Evolutionary conservation across 2,888 invertebrate genomes (phyloP), one percentile per base, ranked within the genome.

Genomic region (Leptinotarsa rubiginosa): DNA sequence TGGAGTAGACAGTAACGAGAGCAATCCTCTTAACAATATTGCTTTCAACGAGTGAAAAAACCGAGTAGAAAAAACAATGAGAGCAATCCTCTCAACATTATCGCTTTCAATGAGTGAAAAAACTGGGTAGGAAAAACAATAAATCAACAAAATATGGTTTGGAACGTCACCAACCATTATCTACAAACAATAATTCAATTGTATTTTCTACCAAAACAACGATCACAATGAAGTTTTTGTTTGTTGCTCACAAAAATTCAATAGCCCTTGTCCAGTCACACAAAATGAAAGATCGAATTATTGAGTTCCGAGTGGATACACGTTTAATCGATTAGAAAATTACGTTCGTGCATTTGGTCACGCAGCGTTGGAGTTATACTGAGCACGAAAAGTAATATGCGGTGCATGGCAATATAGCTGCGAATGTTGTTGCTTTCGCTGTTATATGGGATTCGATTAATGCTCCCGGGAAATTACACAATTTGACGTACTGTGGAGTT

Each of bases 261-360:
- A 62, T n/a, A 67, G 50, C 52, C 25, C 47, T 13, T 16, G 49
- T 69, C 47, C 52, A 47, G 47, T 20, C 47, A 22, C 59, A 15
- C 20, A 13, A 59, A 69, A 54, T 56, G 69, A 73, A 77, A 75
- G 73, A 75, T 69, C 65, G 71, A 77, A 77, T 75, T 75, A 75
- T 77, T 77, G 65, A 67, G 77, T 77, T 75, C 66, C 77, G 71
- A 73, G 71, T 72, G 75, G 73, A 52, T 73, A 71, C 73, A 69
- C 72, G 50, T 65, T 50, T 75, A 77, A 65, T 77, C 75, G 77
- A 77, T 77, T 70, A 75, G 77, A 77, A 77, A 77, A 77, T 77
- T 77, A 75, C 77, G 73, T 75, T 75, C 73, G 73, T 71, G 75
- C 71, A 75, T 77, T 77, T 73, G 62, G 73, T 71, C 77, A 75